Conservation (phyloP, 53 echinoderm and acorn worm genomes). For the Holothuria scabra region DNA sequence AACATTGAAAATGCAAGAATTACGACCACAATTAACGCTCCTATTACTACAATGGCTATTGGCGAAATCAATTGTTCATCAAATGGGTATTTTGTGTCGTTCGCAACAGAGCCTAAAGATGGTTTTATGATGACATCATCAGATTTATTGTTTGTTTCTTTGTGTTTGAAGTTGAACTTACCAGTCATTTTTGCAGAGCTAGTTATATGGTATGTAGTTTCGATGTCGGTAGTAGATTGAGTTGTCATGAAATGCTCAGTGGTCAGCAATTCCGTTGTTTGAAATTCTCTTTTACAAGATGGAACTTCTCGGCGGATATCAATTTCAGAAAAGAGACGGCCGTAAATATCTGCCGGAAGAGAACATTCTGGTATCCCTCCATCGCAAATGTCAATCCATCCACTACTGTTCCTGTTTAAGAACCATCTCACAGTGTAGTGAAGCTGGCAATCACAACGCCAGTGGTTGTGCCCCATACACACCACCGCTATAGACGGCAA, state of each 20-base stretch:
- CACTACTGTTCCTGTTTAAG: not conserved
- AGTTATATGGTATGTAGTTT: too few species aligned
- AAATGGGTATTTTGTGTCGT: not conserved
- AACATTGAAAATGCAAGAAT: not conserved
- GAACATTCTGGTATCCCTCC: constrained; percentile 13
- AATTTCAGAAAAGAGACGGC: not conserved
- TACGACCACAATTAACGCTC: not conserved
- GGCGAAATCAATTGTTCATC: not conserved
- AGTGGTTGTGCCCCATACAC: constrained; percentile 40
- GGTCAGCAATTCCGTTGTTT: too few species aligned
- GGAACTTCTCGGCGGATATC: too few species aligned
- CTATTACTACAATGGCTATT: not conserved
- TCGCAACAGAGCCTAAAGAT: not conserved
- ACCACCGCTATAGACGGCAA: not conserved
- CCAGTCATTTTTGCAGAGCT: not conserved
- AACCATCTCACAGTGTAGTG: not conserved
- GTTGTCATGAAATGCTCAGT: too few species aligned
- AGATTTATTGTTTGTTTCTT: too few species aligned
- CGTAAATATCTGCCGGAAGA: not conserved
- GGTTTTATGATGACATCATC: not conserved
- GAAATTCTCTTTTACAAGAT: too few species aligned
- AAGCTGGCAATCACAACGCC: not conserved
- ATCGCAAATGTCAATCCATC: not conserved
- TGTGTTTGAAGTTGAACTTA: too few species aligned
- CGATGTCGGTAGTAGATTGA: too few species aligned